These are phyloP conservation scores for Lethenteron camtschaticum DNA, from an alignment of 2,113 vertebrate genomes.

Conservation along the genomic window DNA sequence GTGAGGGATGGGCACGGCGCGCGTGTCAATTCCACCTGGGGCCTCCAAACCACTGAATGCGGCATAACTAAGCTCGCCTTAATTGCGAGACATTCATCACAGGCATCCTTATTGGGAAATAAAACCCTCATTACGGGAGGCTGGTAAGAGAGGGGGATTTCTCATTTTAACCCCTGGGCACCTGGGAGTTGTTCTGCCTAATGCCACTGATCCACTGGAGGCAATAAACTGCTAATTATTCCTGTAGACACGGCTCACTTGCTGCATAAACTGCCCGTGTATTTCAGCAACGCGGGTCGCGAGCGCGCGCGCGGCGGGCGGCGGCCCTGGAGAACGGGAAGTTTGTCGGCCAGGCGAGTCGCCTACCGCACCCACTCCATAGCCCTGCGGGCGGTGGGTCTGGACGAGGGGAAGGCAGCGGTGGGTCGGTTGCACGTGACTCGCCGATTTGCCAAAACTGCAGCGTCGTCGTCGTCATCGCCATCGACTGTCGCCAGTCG, in stretches of 20 bases:
- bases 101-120: slow-evolving; percentile 5
- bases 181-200: slow-evolving; percentile 6
- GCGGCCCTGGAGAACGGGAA: no score
- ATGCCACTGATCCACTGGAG: slow-evolving; percentile 6
- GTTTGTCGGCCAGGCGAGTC: no score
- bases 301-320: no score
- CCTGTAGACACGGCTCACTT: slow-evolving; percentile 4
- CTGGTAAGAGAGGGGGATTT: slow-evolving; percentile 5
- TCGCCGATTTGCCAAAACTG: no score
- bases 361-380: no score
- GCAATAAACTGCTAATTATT: slow-evolving; percentile 6
- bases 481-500: no score
- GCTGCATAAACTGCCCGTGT: slow-evolving; percentile 2
- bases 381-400: no score
- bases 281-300: background rate
- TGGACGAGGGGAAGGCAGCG: no score
- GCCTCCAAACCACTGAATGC: slow-evolving; percentile 4
- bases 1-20: slow-evolving; percentile 3
- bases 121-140: slow-evolving; percentile 5
- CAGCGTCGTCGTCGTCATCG: no score
- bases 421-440: no score
- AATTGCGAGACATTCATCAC: slow-evolving; percentile 5
- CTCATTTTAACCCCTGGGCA: slow-evolving; percentile 4
- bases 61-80: slow-evolving; percentile 6
- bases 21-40: slow-evolving; percentile 4